phyloP scores from a whole-genome alignment of 2,113 vertebrate species.

The Martes martes region DNA sequence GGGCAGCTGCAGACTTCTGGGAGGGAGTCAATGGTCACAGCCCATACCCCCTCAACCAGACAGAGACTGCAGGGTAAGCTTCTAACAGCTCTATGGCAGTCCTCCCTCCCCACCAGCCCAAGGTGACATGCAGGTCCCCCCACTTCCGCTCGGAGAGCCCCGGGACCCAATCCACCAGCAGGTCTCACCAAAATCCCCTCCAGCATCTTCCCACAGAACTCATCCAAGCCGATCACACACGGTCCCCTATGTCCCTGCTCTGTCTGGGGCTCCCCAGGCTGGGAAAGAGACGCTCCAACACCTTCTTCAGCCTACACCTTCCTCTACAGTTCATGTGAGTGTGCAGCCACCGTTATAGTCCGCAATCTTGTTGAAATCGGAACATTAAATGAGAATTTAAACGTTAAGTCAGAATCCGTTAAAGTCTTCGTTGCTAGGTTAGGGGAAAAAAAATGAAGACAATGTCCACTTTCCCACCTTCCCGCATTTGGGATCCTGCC shows the following conservation, averaged over 20 bases:
- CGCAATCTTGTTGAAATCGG: neutral
- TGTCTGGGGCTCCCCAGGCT: neutral
- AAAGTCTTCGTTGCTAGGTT: neutral
- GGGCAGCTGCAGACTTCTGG: neutral
- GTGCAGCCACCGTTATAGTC: accelerated
- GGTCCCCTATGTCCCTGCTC: neutral
- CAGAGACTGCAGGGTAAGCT: neutral
- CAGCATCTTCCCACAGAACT: neutral
- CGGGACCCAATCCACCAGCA: neutral
- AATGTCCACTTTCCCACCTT: accelerated
- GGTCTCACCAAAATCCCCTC: neutral
- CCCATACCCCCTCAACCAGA: neutral
- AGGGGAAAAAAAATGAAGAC: neutral
- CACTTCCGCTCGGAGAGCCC: neutral
- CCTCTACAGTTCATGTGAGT: accelerated
- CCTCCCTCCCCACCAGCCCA: accelerated
- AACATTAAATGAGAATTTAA: neutral
- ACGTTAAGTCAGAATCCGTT: neutral
- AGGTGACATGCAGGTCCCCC: neutral
- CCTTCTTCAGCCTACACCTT: neutral
- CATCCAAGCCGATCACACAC: accelerated
- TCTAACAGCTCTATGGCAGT: neutral
- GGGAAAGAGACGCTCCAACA: neutral
- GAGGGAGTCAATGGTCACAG: neutral
- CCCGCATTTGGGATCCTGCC: too few species aligned